These are phyloP conservation scores for Onychomys leucogaster DNA, from an alignment of 2,797 vertebrate genomes.

Conservation along the genomic window DNA sequence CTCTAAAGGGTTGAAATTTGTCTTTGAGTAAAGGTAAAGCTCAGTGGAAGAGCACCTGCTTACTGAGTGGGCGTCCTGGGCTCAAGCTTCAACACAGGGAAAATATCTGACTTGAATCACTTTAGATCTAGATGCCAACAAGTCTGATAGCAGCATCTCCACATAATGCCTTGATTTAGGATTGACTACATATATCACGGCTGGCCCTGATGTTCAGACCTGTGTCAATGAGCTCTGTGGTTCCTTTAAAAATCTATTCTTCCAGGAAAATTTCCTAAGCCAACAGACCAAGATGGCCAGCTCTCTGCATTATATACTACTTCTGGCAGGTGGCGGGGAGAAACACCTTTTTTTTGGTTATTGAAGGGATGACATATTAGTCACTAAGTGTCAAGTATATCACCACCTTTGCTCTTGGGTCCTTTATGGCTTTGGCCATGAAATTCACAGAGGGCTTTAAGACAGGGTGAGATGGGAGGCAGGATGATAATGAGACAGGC, in stretches of 20 bases:
- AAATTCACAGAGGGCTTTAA: constrained; percentile 3
- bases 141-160: background rate
- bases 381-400: background rate
- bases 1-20: background rate
- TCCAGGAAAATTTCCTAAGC: constrained; percentile 30
- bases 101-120: background rate
- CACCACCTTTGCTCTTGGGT: background rate
- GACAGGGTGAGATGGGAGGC: background rate
- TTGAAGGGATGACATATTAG: background rate
- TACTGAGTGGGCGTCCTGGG: background rate
- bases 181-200: background rate
- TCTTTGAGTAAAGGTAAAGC: background rate
- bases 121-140: background rate
- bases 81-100: background rate
- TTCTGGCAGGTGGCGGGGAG: background rate
- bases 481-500: background rate
- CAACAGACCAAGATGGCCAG: background rate
- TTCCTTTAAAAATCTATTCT: background rate
- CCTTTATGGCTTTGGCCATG: background rate
- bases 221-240: background rate
- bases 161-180: background rate
- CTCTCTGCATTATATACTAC: background rate
- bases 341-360: constrained; percentile 22
- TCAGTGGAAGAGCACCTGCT: background rate
- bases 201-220: background rate